Evolutionary conservation across 2,113 vertebrate species (phyloP), one percentile per base, ranked within the genome.

Genomic region (Chiloscyllium plagiosum): DNA sequence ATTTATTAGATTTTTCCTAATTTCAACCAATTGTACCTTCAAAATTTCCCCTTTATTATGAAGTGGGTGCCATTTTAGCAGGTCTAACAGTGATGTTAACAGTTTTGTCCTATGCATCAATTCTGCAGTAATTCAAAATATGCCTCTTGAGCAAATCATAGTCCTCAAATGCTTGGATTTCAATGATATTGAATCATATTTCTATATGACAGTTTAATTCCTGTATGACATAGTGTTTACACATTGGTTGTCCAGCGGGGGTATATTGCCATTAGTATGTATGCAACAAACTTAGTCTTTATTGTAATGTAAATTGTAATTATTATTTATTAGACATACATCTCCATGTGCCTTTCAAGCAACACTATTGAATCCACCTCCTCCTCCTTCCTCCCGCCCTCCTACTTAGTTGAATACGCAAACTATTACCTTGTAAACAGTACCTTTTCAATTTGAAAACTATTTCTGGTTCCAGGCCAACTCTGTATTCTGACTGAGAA

Each of bases 1-100:
- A 95, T 95, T 95, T 95, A 95, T 95, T 95, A 72, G 24, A 50
- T 50, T 72, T 52, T 95, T 95, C 66, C 42, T 72, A 72, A 95
- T 95, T 68, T 76, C 94, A 72, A 52, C 94, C 68, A 72, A 95
- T 95, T 95, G 68, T 33, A 33, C 94, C 42, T 72, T 72, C 94
- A 6, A 72, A 95, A 72, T 33, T 95, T 72, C 52, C 72, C 68
- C 52, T 52, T 95, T 52, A 95, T 72, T 95, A 33, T 69, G 29
- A 69, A 72, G 72, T 72, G 94, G 94, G 69, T 95, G 42, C 47
- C 69, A 72, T 95, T 76, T 95, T 50, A 52, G 69, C 94, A 33
- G 69, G 15, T 7, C 42, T 52, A 52, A 52, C 69, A 33, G 42
- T 15, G 66, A 26, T 12, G 90, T 22, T 69, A 26, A 33, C 66